Evolutionary conservation across 2,113 vertebrate species (phyloP), one percentile per base, ranked within the genome.

Genomic region (Scortum barcoo): DNA sequence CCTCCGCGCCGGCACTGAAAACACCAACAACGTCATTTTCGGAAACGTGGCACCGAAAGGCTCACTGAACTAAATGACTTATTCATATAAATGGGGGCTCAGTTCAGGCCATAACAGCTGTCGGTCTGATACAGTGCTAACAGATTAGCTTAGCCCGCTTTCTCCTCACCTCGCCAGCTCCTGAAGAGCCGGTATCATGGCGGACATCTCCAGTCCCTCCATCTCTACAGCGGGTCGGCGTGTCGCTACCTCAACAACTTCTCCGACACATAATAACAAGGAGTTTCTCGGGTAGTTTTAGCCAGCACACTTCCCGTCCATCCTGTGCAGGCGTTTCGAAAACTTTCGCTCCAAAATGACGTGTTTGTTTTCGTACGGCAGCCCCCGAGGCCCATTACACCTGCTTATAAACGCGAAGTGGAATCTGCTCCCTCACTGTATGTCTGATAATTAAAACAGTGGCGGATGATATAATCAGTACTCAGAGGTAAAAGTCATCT

Each of bases 171-270:
- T 96, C 28, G 95, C 96, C 67, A 99, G 93, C 89, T 99, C 97
- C 88, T 97, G 94, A 38, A 99, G 94, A 58, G 98, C 98, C 28
- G 98, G 98, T 58, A 99, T 98, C 97, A 99, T 97, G 0, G 98
- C 98, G 1, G 98, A 96, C 97, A 99, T 96, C 83, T 97, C 97
- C 81, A 97, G 87, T 2, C 96, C 95, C 4, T 98, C 97, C 89
- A 96, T 95, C 72, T 42, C 92, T 40, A 14, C 13, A 19, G 10
- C 0, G 20, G 3, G 11, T 50, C 19, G 0, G 2, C 28, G 17
- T 36, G 4, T 60, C 44, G 14, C 10, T 65, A 4, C 57, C 3
- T 40, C 0, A 81, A 7, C 1, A 16, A 20, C 17, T 6, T 56
- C 0, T 42, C 58, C 2, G 77, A 53, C 12, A 53, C 12, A 12